Evolutionary conservation across 2,113 vertebrate genomes (phyloP), one percentile per base, ranked within the genome.

Genomic region (Corythaixoides concolor): DNA sequence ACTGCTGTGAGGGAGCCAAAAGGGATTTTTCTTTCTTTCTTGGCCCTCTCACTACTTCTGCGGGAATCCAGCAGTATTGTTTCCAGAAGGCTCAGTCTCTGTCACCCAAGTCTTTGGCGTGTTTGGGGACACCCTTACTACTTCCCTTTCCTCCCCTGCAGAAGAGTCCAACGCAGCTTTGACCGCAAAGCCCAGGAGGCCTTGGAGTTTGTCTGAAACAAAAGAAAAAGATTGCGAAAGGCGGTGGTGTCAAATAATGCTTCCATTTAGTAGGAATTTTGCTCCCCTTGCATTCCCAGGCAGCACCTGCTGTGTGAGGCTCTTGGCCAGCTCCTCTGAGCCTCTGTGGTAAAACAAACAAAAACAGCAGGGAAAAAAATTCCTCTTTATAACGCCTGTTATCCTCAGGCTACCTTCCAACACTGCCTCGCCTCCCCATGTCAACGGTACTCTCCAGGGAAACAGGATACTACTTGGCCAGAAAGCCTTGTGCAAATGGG

Each of bases 361-460:
- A 97, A 97, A 97, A 96, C 97, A 97, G 97, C 97, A 96, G 96
- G 97, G 88, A 91, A 97, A 97, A 97, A 97, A 97, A 97, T 97
- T 97, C 94, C 94, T 95, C 97, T 97, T 95, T 97, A 97, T 97
- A 97, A 97, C 91, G 96, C 97, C 97, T 97, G 95, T 97, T 97
- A 97, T 97, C 97, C 96, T 97, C 96, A 97, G 94, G 92, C 97
- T 97, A 97, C 97, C 97, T 97, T 97, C 96, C 93, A 97, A 93
- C 53, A 69, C 53, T 80, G 89, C 93, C 91, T 96, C 16, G 81
- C 89, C 96, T 95, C 94, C 88, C 95, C 91, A 86, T 87, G 64
- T 90, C 30, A 52, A 88, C 5, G 26, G 41, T 64, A 76, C 88
- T 95, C 92, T 90, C 91, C 90, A 80, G 92, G 85, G 95, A 96